Evolutionary conservation across 2,113 vertebrate species (phyloP).

Genomic region (Scolopax mira): DNA sequence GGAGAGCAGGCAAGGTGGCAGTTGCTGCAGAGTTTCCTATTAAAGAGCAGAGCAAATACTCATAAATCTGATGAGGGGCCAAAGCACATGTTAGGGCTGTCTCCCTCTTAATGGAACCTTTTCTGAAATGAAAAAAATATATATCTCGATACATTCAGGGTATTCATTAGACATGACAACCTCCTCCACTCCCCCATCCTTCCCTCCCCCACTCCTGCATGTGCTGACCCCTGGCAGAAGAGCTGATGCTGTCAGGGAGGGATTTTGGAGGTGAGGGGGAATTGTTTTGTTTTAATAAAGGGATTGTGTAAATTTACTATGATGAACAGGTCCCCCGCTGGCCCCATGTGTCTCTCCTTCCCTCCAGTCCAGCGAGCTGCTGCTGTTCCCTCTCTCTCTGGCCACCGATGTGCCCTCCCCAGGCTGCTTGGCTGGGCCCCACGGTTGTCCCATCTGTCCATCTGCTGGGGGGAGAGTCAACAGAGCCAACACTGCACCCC

Average conservation of each 20-base stretch:
- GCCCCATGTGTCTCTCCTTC: neutral
- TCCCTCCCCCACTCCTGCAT: neutral
- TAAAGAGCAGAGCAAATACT: slow-evolving; percentile 60
- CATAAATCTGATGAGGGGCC: slow-evolving; percentile 61
- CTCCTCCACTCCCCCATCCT: slow-evolving; percentile 24
- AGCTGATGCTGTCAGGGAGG: neutral
- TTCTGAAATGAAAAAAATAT: slow-evolving; percentile 67
- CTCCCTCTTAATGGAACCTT: slow-evolving; percentile 68
- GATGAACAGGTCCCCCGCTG: neutral
- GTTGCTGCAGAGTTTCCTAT: slow-evolving; percentile 62
- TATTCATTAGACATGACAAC: slow-evolving; percentile 67
- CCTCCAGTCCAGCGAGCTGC: neutral
- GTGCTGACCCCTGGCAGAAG: slow-evolving; percentile 46
- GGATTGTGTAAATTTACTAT: neutral
- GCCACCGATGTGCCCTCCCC: neutral
- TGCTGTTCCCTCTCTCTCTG: neutral
- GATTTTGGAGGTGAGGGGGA: slow-evolving; percentile 30
- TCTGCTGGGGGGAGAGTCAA: fast-evolving
- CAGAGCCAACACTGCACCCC: neutral
- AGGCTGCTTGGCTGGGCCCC: fast-evolving
- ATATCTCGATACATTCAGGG: slow-evolving; percentile 61
- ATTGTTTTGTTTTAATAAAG: slow-evolving; percentile 3
- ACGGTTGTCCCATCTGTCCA: fast-evolving
- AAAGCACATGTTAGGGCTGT: slow-evolving; percentile 62
- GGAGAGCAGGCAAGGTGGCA: slow-evolving; percentile 59